Base-by-base conservation (phyloP, 2,888 invertebrate species). In the Leptopilina syphax region DNA sequence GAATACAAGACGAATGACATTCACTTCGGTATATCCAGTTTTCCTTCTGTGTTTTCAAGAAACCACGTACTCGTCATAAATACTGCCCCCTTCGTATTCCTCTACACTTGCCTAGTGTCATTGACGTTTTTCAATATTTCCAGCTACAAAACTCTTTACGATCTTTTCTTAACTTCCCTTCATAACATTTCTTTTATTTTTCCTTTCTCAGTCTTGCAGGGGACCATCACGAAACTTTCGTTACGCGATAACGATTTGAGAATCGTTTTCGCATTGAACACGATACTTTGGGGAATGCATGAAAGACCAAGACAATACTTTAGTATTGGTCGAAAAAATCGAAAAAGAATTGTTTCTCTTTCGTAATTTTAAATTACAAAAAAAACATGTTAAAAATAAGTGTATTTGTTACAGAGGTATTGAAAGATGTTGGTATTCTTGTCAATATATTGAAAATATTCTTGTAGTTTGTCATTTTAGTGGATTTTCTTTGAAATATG, bases 31-130 rank as follows among this genome's bases (percentile, higher is more conserved):
- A 84, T 82, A 83, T 82, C 84, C 80, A 78, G 79, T 82, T 80
- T 83, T 84, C 83, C 83, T 81, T 18, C 18, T 78, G 80, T 84
- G 84, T 83, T 87, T 86, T 87, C 84, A 85, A 84, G 87, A 90
- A 89, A 88, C 88, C 91, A 91, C 90, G 91, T 91, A 89, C 89
- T 88, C 86, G 88, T 91, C 91, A 91, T 91, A 91, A 91, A 91
- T 91, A 91, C 86, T 86, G 85, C 79, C 81, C 79, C 83, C 84
- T 77, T 83, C 85, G 78, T 78, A 82, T 82, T 81, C 80, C 82
- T 79, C 70, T 77, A 79, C 77, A 76, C 78, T 60, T 77, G 44
- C 44, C 44, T 44, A 54, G 79, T 86, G 80, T 85, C 86, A 86
- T 86, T 87, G 88, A 89, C 89, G 83, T 89, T 90, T 90, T 90